A percentile compares a stretch with the other conserved stretches of the same genome.
phyloP scores from a whole-genome alignment of 2,888 invertebrate genomes.

The Pristionchus maxplancki region DNA sequence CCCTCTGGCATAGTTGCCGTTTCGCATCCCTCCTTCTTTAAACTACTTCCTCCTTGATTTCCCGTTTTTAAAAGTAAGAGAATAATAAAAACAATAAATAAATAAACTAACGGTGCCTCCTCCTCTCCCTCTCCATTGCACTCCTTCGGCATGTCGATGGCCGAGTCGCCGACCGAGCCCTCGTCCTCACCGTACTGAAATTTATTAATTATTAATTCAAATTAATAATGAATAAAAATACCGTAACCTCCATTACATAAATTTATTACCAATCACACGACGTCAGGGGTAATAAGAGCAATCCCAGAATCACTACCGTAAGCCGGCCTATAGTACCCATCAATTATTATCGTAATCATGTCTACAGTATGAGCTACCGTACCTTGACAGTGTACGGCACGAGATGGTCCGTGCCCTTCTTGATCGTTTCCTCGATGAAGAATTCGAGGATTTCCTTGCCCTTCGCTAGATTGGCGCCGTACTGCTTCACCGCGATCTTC shows the following conservation, averaged over 20 bases:
- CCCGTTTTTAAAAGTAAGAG: no score
- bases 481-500: constrained; percentile 96
- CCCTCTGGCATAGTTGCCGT: no score
- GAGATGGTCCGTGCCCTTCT: constrained; percentile 85
- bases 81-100: no score
- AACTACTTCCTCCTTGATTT: no score
- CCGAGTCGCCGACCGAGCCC: constrained; percentile 66
- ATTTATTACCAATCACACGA: no score
- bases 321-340: not conserved
- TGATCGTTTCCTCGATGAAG: constrained; percentile 87
- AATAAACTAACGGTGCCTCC: constrained; percentile 53
- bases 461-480: constrained; percentile 89
- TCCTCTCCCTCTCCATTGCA: constrained; percentile 54
- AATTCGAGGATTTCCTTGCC: constrained; percentile 94
- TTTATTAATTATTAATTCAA: not conserved
- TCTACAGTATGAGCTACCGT: not conserved
- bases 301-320: not conserved
- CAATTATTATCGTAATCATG: not conserved
- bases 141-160: constrained; percentile 69
- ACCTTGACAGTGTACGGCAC: constrained; percentile 78
- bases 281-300: no score
- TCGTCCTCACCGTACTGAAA: constrained; percentile 52
- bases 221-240: not conserved
- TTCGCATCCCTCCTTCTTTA: no score
- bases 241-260: no score